Conservation (phyloP, 2,797 vertebrate genomes). For the Agapornis canus region DNA sequence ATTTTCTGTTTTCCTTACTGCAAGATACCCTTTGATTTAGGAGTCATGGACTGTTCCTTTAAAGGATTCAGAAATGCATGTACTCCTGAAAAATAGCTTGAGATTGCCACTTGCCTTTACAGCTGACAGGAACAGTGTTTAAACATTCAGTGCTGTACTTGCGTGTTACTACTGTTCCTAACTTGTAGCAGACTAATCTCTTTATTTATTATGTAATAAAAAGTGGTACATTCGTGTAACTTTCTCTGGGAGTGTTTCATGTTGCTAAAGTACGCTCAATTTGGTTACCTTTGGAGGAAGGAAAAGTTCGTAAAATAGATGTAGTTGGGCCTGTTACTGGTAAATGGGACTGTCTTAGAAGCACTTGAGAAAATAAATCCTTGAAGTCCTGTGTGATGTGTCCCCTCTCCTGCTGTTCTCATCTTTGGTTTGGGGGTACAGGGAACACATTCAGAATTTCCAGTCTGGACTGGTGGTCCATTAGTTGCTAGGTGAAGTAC, state of each 20-base stretch:
- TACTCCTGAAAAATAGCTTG: background rate
- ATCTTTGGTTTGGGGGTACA: background rate
- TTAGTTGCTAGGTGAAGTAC: background rate
- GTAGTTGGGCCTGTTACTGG: background rate
- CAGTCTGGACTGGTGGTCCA: background rate
- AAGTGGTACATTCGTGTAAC: background rate
- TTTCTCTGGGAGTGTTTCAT: background rate
- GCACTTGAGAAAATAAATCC: background rate
- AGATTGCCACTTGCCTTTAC: background rate
- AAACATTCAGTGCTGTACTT: background rate
- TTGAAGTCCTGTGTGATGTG: background rate
- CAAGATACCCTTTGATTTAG: background rate
- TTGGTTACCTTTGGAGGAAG: background rate
- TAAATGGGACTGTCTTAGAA: background rate
- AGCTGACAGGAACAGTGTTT: background rate
- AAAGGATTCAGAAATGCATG: background rate
- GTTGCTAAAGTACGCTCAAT: background rate
- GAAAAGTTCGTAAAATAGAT: rapidly evolving
- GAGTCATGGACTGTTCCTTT: background rate
- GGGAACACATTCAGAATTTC: background rate
- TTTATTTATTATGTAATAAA: background rate
- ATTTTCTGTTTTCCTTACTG: background rate
- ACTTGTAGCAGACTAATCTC: background rate
- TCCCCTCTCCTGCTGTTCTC: background rate
- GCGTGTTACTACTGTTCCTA: background rate